Base-by-base conservation (phyloP, 2,888 invertebrate genomes). In the Hydropsyche betteni region DNA sequence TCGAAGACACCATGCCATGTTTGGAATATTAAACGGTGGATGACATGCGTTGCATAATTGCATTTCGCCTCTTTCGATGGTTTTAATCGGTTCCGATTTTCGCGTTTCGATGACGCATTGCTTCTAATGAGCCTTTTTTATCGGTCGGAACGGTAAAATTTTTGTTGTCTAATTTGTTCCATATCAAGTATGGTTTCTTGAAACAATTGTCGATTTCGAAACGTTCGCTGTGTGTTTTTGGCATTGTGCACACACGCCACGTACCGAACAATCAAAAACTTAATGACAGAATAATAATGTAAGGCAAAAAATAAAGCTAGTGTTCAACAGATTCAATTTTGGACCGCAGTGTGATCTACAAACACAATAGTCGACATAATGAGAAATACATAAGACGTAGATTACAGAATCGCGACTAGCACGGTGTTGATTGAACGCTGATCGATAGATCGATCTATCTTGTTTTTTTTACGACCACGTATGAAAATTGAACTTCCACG, bases 311-410 rank as follows among this genome's bases (percentile, higher is more conserved):
- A 64, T 36, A 36, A 12, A 44, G n/a, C 64, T 4, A 64, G 36
- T 36, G 64, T 64, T 64, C 34, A 44, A 44, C 64, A 36, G 34
- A 64, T 64, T 64, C 64, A 64, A 36, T 64, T 64, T 64, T 64
- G 34, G 12, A 36, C 36, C 61, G 16, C 16, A 7, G 61, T 24
- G 61, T 33, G 33, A 61, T 61, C 64, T 64, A 64, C 36, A 64
- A 36, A 36, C 36, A 64, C 64, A 64, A 64, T 64, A n/a, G 64
- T 10, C 34, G 64, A 64, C 64, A 64, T 64, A 64, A 64, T 64
- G 64, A 64, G 64, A 64, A 64, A 64, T 36, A 55, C 44, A 44
- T n/a, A 36, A 64, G 36, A 64, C 34, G 34, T 24, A 33, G 33
- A 61, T 61, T 24, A 61, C 33, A 5, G 61, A 61, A 61, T 61